Evolutionary conservation across 2,888 invertebrate genomes (phyloP), one percentile per base, ranked within the genome.

Genomic region (Drosophila meridionalis): DNA sequence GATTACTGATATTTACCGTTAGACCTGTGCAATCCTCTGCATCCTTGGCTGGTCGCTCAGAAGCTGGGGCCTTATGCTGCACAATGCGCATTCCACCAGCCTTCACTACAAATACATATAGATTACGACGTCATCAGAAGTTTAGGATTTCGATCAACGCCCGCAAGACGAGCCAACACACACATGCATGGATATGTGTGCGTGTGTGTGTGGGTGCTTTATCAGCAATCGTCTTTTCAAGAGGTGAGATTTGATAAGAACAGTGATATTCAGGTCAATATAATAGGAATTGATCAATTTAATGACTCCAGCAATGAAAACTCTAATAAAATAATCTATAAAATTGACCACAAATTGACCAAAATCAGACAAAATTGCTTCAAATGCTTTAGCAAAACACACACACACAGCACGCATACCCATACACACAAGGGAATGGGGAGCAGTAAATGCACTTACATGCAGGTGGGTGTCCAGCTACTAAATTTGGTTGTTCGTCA

Each of bases 31-130:
- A 94, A 89, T 96, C 96, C 91, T 96, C 96, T 60, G 95, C 94
- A 83, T 95, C 95, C 91, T 95, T 96, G 14, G 94, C 94, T 63
- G 95, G 95, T 81, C 95, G 95, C 85, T 94, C 94, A 47, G 95
- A 93, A 82, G 95, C 95, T 7, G 95, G 95, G 1, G 94, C 93
- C 93, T 98, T 98, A 91, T 98, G 96, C 90, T 98, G 98, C 14
- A 97, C 97, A 89, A 98, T 97, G 82, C 98, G 95, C 97, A 97
- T 98, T 3, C 98, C 97, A 59, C 98, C 98, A 67, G 97, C 98
- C 94, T 98, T 98, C 4, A 97, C 98, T 98, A 72, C 4, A 89
- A 90, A 55, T 52, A 66, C 28, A 59, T 42, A 70, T 20, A 20
- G 20, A 20, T 30, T n/a, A 62, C 80, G 75, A 80, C 81, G 83